phyloP scores from a whole-genome alignment of 1,140 invertebrate species.

The Apis mellifera region Amel_HAv3.1 CM009932.2:11715501-11716000 shows the following conservation, averaged over 20 bases:
- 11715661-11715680: not conserved
- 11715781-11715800: not conserved
- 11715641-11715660: no score
- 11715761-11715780: not conserved
- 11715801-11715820: not conserved
- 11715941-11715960: not conserved
- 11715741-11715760: not conserved
- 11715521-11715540: no score
- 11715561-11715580: not conserved
- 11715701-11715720: not conserved
- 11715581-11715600: not conserved
- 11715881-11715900: constrained; percentile 28
- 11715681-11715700: not conserved
- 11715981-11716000: constrained; percentile 16
- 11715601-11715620: no score
- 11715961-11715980: not conserved
- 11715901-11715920: constrained; percentile 29
- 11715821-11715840: constrained; percentile 42
- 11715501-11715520: constrained; percentile 10
- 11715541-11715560: not conserved
- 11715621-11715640: no score
- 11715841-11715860: constrained; percentile 33
- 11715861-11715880: constrained; percentile 36
- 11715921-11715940: constrained; percentile 16
- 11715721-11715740: not conserved